These are phyloP conservation scores for Babylonia areolata DNA, from an alignment of 1,140 invertebrate species.

Conservation along the genomic window DNA sequence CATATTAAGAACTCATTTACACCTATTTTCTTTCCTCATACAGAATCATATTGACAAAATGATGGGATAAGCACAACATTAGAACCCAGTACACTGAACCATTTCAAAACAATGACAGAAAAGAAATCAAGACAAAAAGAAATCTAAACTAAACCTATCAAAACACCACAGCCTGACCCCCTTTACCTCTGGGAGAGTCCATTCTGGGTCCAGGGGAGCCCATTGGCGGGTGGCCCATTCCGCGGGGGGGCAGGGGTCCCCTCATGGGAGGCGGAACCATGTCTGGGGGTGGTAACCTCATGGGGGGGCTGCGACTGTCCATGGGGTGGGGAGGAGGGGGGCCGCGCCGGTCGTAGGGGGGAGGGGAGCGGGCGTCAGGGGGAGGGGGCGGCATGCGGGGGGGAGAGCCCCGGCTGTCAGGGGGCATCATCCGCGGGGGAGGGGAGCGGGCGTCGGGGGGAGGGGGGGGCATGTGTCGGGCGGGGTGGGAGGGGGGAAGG, in stretches of 20 bases:
- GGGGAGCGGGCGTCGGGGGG: slow-evolving; percentile 47
- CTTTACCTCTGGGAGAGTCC: slow-evolving; percentile 26
- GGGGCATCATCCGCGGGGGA: slow-evolving; percentile 49
- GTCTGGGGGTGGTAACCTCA: slow-evolving; percentile 56
- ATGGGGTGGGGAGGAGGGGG: slow-evolving; percentile 50
- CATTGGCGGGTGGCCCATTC: slow-evolving; percentile 40
- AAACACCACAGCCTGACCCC: no score
- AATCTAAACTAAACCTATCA: no score
- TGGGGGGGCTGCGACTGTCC: slow-evolving; percentile 56
- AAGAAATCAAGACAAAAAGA: no score
- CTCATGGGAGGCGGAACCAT: slow-evolving; percentile 56
- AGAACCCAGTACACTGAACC: no score
- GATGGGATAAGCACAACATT: no score
- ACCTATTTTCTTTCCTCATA: no score
- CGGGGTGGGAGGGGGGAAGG: slow-evolving; percentile 43
- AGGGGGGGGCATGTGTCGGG: slow-evolving; percentile 33
- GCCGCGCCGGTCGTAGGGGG: slow-evolving; percentile 55
- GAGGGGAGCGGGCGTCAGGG: slow-evolving; percentile 53
- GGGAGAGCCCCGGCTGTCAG: slow-evolving; percentile 45
- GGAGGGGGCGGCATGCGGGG: slow-evolving; percentile 49
- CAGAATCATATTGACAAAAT: no score
- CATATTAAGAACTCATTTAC: no score
- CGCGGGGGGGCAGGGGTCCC: slow-evolving; percentile 46
- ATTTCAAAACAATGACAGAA: no score
- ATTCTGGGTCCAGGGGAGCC: slow-evolving; percentile 32